These are phyloP conservation scores for Herpailurus yagouaroundi DNA, from an alignment of 2,113 vertebrate species.

Conservation along the genomic window DNA sequence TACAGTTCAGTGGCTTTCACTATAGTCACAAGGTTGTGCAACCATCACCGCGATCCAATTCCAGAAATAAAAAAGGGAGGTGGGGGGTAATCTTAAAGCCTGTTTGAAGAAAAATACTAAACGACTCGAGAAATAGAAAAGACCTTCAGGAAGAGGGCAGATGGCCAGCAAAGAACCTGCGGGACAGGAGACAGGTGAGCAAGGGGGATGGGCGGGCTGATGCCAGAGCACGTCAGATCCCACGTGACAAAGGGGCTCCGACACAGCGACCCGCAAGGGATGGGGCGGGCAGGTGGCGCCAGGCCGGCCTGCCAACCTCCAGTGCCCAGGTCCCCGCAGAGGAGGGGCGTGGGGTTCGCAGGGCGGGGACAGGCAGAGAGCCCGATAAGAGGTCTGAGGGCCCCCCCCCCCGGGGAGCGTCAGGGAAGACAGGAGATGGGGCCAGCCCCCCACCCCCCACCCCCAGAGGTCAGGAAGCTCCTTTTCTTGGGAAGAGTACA, in stretches of 20 bases:
- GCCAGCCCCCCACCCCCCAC: no score
- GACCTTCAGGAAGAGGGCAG: not conserved
- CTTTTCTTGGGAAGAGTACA: not conserved
- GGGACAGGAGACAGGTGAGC: not conserved
- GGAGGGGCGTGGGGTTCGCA: fast-evolving
- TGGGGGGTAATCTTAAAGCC: not conserved
- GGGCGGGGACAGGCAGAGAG: not conserved
- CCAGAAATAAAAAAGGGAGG: not conserved
- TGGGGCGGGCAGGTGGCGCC: not conserved
- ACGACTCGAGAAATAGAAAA: not conserved
- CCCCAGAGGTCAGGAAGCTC: not conserved
- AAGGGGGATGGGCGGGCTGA: not conserved
- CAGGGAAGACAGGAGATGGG: not conserved
- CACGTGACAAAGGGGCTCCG: fast-evolving
- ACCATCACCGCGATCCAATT: not conserved
- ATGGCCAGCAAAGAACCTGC: not conserved
- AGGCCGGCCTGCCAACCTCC: not conserved
- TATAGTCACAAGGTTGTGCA: not conserved
- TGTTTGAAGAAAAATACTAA: not conserved
- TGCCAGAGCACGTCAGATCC: fast-evolving
- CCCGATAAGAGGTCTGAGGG: not conserved
- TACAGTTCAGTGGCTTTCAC: not conserved
- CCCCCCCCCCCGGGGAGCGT: not conserved
- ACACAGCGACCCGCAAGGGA: not conserved
- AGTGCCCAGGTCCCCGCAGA: not conserved